Evolutionary conservation across 2,888 invertebrate species (phyloP).

Genomic region (Lycia hirtaria): DNA sequence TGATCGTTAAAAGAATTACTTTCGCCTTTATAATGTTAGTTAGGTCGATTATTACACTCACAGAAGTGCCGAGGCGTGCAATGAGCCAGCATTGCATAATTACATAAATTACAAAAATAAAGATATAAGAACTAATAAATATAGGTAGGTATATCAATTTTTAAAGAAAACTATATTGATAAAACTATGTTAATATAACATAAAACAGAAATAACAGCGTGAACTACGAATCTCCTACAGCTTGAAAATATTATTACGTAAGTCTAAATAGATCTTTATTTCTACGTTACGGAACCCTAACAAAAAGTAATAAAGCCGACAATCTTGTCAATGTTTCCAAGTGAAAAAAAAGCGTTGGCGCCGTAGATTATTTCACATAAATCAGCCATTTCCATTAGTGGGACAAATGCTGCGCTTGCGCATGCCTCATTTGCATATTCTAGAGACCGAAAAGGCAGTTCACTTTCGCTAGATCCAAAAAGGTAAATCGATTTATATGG

Average conservation of each 20-base stretch:
- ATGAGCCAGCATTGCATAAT: too few relatives aligned
- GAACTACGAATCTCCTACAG: too few relatives aligned
- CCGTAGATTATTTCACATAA: conserved; percentile 54
- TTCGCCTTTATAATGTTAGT: too few relatives aligned
- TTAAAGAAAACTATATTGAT: too few relatives aligned
- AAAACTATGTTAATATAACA: too few relatives aligned
- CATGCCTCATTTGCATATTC: conserved; percentile 52
- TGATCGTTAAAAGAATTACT: too few relatives aligned
- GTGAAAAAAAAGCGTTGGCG: conserved; percentile 43
- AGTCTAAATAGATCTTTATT: not conserved
- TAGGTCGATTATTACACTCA: too few relatives aligned
- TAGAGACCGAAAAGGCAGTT: conserved; percentile 44
- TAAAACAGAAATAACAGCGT: too few relatives aligned
- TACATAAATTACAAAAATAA: too few relatives aligned
- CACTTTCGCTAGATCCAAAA: conserved; percentile 42
- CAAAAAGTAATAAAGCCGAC: conserved; percentile 17
- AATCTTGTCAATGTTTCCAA: conserved; percentile 27
- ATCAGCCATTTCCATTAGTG: conserved; percentile 55
- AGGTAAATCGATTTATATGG: conserved; percentile 40
- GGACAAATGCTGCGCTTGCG: conserved; percentile 52
- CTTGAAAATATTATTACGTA: not conserved
- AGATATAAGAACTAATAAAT: too few relatives aligned
- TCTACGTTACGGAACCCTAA: not conserved
- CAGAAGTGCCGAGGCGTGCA: too few relatives aligned
- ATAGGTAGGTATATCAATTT: too few relatives aligned